Evolutionary conservation across 2,797 vertebrate genomes (phyloP).

Genomic region (Amazona finschi): DNA sequence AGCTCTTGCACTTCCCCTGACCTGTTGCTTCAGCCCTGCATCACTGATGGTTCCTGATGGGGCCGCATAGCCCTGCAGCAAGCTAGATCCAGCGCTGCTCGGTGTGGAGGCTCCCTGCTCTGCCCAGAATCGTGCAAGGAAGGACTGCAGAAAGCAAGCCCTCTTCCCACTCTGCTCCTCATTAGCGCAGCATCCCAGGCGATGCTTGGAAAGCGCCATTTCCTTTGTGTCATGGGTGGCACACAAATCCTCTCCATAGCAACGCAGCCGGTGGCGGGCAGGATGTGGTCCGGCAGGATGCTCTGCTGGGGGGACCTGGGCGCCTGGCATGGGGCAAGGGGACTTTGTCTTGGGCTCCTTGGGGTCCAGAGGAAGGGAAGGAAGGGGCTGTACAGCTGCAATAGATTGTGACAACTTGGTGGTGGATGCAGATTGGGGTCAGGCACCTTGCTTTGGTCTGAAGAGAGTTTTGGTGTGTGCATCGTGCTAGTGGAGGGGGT

Average conservation of each 20-base stretch:
- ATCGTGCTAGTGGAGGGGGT: rapidly evolving
- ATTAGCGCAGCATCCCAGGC: conserved; percentile 37
- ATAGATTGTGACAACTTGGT: rapidly evolving
- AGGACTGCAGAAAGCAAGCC: not conserved
- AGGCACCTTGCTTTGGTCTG: rapidly evolving
- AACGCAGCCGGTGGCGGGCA: not conserved
- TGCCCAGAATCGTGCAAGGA: not conserved
- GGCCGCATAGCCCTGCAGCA: not conserved
- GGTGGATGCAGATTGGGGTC: rapidly evolving
- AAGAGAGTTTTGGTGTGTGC: rapidly evolving
- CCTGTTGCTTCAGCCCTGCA: not conserved
- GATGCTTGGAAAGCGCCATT: not conserved
- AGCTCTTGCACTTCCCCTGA: not conserved
- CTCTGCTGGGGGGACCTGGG: not conserved
- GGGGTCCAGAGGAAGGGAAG: not conserved
- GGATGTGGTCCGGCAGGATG: not conserved
- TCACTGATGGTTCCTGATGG: rapidly evolving
- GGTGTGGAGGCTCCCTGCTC: not conserved
- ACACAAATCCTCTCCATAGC: conserved; percentile 64
- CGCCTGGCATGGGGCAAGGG: rapidly evolving
- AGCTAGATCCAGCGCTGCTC: not conserved
- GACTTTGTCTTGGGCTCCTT: rapidly evolving
- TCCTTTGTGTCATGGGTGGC: conserved; percentile 34
- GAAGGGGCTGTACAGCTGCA: not conserved
- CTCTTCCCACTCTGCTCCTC: not conserved